A percentile compares a stretch with the other conserved stretches of the same genome.
These are phyloP conservation scores for Corythaeola cristata DNA, from an alignment of 2,113 vertebrate species.

Conservation along the genomic window DNA sequence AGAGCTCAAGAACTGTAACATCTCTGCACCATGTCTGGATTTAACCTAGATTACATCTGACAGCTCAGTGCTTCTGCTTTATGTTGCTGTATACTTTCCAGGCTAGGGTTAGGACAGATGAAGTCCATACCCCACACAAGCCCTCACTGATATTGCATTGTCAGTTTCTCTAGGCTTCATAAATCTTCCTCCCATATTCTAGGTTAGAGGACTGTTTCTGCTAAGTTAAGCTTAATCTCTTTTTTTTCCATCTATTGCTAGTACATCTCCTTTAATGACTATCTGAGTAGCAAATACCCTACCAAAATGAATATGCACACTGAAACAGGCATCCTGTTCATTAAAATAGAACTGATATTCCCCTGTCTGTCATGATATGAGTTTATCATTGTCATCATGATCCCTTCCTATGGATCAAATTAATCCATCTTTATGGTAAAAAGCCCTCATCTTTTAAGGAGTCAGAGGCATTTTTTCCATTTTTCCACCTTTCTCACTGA, in stretches of 20 bases:
- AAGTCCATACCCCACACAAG: neutral
- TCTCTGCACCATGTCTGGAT: neutral
- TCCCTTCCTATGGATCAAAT: neutral
- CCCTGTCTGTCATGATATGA: neutral
- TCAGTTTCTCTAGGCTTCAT: neutral
- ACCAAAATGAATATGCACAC: neutral
- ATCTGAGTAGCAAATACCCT: neutral
- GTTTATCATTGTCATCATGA: neutral
- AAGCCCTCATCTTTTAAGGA: neutral
- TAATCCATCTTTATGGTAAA: neutral
- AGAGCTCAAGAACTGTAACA: neutral
- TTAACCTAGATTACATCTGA: neutral
- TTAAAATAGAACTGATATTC: neutral
- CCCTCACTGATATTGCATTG: neutral
- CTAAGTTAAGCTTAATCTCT: neutral
- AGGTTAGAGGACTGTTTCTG: fast-evolving
- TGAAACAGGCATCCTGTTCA: neutral
- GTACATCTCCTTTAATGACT: neutral
- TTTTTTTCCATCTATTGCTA: neutral
- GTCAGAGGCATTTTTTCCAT: neutral
- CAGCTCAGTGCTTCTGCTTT: neutral
- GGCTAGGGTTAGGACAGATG: neutral
- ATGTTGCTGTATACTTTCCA: neutral
- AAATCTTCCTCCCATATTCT: neutral
- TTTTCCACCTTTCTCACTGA: neutral